These are phyloP conservation scores for Anas georgica DNA, from an alignment of 2,797 vertebrate genomes.

Conservation along the genomic window DNA sequence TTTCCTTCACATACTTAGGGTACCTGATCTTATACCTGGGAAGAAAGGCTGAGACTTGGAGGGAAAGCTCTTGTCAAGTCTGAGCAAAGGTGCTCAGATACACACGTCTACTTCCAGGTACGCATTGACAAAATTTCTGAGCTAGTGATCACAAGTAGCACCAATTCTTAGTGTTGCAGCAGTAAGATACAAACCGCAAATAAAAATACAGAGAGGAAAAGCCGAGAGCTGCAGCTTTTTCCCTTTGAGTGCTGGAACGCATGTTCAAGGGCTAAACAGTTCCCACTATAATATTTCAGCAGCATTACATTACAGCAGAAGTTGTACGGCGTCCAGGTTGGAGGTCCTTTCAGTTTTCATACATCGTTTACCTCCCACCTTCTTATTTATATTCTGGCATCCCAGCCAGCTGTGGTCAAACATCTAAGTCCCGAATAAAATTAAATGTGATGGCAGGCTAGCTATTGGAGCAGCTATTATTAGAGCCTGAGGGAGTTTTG, in stretches of 20 bases:
- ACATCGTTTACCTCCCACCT: background rate
- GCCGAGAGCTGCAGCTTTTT: background rate
- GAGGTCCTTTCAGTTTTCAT: background rate
- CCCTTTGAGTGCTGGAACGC: background rate
- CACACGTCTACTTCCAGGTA: background rate
- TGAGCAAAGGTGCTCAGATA: background rate
- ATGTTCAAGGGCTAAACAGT: background rate
- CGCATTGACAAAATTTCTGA: background rate
- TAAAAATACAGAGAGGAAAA: background rate
- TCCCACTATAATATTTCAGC: background rate
- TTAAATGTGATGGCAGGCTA: background rate
- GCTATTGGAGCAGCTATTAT: background rate
- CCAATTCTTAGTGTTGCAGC: background rate
- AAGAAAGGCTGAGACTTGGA: background rate
- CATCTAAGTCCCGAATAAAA: background rate
- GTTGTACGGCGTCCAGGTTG: background rate
- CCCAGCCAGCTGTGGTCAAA: background rate
- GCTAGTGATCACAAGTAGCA: fast-evolving
- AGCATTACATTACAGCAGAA: background rate
- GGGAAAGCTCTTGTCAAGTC: background rate
- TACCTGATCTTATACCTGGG: background rate
- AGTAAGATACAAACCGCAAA: background rate
- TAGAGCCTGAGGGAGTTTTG: background rate
- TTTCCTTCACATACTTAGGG: background rate
- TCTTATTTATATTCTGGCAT: background rate